Conservation (phyloP, 2,888 invertebrate species). For the Scaptomyza polygonia region DNA sequence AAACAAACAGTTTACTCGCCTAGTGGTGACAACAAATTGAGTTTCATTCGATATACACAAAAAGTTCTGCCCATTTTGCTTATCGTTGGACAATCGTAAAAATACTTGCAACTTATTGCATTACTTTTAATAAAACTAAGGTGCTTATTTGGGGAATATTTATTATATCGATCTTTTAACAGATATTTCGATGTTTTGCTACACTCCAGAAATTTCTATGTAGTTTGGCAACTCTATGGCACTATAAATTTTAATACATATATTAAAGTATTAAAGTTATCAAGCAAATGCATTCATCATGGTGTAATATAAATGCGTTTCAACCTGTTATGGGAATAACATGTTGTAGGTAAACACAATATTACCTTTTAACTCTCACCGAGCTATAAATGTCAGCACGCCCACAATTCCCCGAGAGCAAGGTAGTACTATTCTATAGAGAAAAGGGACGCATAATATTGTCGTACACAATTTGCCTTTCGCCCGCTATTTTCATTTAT, state of each 20-base stretch:
- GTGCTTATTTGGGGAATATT: too few relatives aligned
- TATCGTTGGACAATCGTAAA: too few relatives aligned
- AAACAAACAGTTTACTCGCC: too few relatives aligned
- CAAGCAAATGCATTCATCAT: not conserved
- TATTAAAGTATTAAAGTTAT: not conserved
- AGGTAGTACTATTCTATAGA: slow-evolving; percentile 3
- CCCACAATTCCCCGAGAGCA: slow-evolving; percentile 12
- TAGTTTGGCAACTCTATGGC: not conserved
- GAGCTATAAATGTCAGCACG: slow-evolving; percentile 3
- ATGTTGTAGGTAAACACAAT: not conserved
- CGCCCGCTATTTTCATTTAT: not conserved
- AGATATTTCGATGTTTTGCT: too few relatives aligned
- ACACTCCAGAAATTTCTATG: not conserved
- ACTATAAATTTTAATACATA: not conserved
- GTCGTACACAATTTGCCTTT: slow-evolving; percentile 28
- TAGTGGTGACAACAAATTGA: too few relatives aligned
- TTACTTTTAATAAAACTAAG: too few relatives aligned
- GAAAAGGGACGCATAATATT: slow-evolving; percentile 37
- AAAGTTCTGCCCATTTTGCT: too few relatives aligned
- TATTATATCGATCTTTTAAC: too few relatives aligned
- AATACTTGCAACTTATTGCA: too few relatives aligned
- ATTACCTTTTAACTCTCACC: not conserved
- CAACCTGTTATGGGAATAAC: not conserved
- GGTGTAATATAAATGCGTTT: not conserved
- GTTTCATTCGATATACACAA: too few relatives aligned